Conservation (phyloP, 2,113 vertebrate genomes). For the Scomber japonicus region DNA sequence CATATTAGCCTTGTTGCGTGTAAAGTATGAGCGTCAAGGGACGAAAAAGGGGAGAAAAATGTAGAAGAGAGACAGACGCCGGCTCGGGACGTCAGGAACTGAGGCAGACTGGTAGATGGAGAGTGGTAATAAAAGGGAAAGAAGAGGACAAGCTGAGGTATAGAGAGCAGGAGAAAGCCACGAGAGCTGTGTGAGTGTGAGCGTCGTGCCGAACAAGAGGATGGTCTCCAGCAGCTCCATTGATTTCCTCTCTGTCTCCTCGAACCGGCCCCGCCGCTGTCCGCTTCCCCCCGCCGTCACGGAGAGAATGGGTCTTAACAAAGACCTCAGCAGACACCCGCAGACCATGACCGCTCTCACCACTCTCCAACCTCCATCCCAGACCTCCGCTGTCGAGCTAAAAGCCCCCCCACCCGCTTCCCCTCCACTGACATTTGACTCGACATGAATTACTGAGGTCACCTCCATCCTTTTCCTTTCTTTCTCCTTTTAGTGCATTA, state of each 20-base stretch:
- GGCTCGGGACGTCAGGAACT: conserved; percentile 3
- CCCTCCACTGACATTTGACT: conserved; percentile 74
- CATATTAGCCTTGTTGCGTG: conserved; percentile 1
- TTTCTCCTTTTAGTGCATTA: conserved; percentile 3
- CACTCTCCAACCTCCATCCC: conserved; percentile 56
- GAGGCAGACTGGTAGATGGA: conserved; percentile 8
- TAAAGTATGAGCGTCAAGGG: background rate
- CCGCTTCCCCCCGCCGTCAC: conserved; percentile 47
- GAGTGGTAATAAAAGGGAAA: conserved; percentile 55
- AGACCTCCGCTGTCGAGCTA: conserved; percentile 62
- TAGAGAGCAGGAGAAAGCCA: conserved; percentile 63
- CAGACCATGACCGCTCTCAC: conserved; percentile 51
- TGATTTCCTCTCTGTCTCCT: conserved; percentile 73
- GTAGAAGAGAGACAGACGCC: background rate
- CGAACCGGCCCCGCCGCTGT: conserved; percentile 40
- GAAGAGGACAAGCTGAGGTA: conserved; percentile 69
- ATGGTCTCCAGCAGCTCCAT: conserved; percentile 78
- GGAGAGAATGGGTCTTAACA: conserved; percentile 73
- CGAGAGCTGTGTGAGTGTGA: conserved; percentile 54
- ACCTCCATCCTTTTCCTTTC: conserved; percentile 10
- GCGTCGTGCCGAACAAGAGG: conserved; percentile 62
- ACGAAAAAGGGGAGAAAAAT: background rate
- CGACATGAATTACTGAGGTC: conserved; percentile 61
- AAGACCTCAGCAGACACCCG: conserved; percentile 73
- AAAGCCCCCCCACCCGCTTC: conserved; percentile 42